These are phyloP conservation scores for Naja naja DNA, from an alignment of 2,113 vertebrate genomes.

Conservation along the genomic window DNA sequence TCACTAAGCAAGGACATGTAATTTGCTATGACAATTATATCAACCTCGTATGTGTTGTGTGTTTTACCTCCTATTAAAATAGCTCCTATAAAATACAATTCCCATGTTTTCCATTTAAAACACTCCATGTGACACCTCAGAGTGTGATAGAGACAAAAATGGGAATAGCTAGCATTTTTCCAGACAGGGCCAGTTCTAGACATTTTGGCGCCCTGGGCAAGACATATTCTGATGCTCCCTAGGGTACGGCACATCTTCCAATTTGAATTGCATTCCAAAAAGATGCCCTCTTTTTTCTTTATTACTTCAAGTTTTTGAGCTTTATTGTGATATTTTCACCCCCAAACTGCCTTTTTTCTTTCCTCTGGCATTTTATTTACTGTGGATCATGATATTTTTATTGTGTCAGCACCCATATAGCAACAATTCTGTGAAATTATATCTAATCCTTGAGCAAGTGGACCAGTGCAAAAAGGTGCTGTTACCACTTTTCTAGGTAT, in stretches of 20 bases:
- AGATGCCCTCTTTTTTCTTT: not conserved
- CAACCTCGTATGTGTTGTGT: not conserved
- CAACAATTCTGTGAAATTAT: not conserved
- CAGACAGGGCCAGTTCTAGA: not conserved
- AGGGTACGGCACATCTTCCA: not conserved
- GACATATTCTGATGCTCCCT: not conserved
- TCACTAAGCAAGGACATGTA: not conserved
- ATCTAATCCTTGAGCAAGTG: not conserved
- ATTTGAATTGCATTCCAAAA: not conserved
- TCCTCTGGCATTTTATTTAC: not conserved
- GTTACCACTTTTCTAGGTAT: not conserved
- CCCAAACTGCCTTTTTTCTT: not conserved
- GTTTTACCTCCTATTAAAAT: not conserved
- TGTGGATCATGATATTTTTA: not conserved
- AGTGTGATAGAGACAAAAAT: not conserved
- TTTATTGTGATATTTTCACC: not conserved
- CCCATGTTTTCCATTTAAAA: not conserved
- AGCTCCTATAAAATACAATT: not conserved
- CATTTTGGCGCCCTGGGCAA: not conserved
- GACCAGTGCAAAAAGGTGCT: not conserved
- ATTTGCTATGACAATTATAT: not conserved
- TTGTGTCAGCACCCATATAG: not conserved
- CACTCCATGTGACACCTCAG: not conserved
- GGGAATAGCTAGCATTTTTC: not conserved
- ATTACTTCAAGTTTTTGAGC: not conserved